Evolutionary conservation across 2,797 vertebrate species (phyloP).

Genomic region (Falco naumanni): DNA sequence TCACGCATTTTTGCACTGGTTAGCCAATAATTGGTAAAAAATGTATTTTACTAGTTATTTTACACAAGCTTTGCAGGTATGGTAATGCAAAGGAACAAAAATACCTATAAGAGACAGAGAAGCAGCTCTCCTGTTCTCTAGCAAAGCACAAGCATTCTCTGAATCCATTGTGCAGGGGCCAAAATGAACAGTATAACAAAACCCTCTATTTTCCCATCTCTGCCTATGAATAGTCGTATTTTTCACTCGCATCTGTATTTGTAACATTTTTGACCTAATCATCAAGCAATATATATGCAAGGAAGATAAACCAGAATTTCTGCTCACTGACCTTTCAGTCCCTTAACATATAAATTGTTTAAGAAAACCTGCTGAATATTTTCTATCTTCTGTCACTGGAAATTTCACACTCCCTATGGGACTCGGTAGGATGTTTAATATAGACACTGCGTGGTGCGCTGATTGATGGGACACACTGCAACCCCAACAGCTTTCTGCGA

Average conservation of each 20-base stretch:
- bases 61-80: background rate
- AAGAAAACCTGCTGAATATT: slow-evolving; percentile 35
- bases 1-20: background rate
- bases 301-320: slow-evolving; percentile 2
- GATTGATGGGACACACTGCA: slow-evolving; percentile 9
- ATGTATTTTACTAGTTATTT: background rate
- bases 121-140: background rate
- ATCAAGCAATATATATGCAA: background rate
- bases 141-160: background rate
- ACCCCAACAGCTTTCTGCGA: background rate
- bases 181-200: background rate
- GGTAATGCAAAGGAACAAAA: background rate
- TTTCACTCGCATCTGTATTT: background rate
- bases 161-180: background rate
- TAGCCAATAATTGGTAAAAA: background rate
- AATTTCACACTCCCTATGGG: background rate
- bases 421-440: background rate
- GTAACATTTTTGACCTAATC: slow-evolving; percentile 28
- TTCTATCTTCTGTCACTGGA: background rate
- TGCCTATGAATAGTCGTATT: background rate
- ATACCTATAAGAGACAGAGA: background rate
- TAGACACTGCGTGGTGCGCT: background rate
- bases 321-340: background rate
- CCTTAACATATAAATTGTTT: slow-evolving; percentile 12
- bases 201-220: background rate